phyloP scores from a whole-genome alignment of 2,113 vertebrate genomes.

The Forbesichthys papilliferus region DNA sequence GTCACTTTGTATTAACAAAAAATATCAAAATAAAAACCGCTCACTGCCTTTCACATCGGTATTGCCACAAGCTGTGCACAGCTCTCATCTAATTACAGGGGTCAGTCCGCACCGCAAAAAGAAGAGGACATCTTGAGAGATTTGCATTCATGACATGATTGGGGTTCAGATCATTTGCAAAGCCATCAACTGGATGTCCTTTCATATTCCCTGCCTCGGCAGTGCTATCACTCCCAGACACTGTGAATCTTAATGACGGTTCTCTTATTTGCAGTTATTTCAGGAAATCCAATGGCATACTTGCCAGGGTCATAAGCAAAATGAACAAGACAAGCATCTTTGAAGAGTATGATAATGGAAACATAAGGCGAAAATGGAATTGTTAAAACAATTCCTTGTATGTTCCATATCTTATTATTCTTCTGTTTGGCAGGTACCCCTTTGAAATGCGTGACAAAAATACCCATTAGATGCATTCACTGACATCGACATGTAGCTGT shows the following conservation, averaged over 20 bases:
- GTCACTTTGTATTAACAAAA: constrained; percentile 26
- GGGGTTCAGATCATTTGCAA: constrained; percentile 72
- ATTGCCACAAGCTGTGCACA: constrained; percentile 37
- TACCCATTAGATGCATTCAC: constrained; percentile 62
- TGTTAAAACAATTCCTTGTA: constrained; percentile 75
- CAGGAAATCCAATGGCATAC: constrained; percentile 74
- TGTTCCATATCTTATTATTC: constrained; percentile 74
- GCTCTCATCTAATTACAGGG: constrained; percentile 61
- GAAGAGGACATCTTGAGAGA: constrained; percentile 51
- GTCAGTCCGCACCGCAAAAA: constrained; percentile 45
- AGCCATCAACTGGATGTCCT: constrained; percentile 69
- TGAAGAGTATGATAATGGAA: constrained; percentile 82
- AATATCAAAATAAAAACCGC: constrained; percentile 25
- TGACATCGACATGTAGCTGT: constrained; percentile 30
- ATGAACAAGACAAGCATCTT: constrained; percentile 82
- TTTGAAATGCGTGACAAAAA: constrained; percentile 72
- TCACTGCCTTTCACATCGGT: constrained; percentile 27
- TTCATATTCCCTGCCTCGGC: constrained; percentile 60
- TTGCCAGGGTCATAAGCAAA: constrained; percentile 76
- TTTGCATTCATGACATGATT: constrained; percentile 68
- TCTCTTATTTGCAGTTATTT: constrained; percentile 79
- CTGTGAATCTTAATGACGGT: constrained; percentile 71
- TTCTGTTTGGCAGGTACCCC: constrained; percentile 65
- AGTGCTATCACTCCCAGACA: constrained; percentile 56
- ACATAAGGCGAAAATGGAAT: constrained; percentile 68